phyloP scores from a whole-genome alignment of 2,113 vertebrate genomes.

The Balaeniceps rex region DNA sequence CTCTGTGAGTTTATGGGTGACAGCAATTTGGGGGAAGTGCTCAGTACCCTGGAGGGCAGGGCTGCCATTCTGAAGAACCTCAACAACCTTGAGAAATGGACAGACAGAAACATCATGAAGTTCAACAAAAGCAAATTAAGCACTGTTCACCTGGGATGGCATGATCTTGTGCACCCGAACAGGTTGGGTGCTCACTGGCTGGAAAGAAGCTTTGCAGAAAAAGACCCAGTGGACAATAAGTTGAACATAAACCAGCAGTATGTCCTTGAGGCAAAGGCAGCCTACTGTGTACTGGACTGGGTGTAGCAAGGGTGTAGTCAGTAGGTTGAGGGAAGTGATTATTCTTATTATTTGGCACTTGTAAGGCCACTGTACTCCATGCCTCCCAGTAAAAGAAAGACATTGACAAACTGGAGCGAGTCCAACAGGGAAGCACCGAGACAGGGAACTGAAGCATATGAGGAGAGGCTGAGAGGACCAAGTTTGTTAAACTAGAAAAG shows the following conservation, averaged over 20 bases:
- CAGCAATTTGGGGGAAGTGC: background rate
- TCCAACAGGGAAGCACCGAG: background rate
- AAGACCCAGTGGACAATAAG: background rate
- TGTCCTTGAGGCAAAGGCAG: background rate
- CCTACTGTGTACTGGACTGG: background rate
- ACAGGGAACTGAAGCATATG: background rate
- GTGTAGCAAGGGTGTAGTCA: background rate
- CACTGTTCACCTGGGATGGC: background rate
- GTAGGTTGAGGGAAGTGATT: background rate
- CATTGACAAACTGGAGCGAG: background rate
- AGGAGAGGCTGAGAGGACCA: background rate
- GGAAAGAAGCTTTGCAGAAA: background rate
- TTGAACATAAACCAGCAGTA: background rate
- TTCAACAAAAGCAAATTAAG: background rate
- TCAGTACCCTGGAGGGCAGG: background rate
- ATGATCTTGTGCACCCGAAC: background rate
- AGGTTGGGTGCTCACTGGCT: accelerated
- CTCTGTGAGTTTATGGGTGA: background rate
- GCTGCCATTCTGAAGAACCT: background rate
- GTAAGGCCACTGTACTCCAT: background rate
- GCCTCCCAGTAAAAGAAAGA: background rate
- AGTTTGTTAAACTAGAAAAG: background rate
- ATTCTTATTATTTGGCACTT: background rate
- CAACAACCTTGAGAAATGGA: background rate
- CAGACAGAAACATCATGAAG: background rate